Evolutionary conservation across 2,797 vertebrate species (phyloP).

Genomic region (Sardinella longiceps): DNA sequence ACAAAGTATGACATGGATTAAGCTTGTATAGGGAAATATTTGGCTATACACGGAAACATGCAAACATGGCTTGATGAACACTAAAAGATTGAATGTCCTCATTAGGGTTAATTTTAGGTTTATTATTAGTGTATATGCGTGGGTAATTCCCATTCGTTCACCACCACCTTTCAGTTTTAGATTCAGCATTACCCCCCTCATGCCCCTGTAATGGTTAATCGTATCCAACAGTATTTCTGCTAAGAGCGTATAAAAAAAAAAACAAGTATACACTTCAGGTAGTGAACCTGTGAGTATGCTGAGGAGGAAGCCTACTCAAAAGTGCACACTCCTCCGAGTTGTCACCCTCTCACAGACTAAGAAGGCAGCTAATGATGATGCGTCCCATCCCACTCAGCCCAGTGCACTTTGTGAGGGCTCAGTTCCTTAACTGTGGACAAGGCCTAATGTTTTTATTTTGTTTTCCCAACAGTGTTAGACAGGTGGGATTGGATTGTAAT

Average conservation of each 20-base stretch:
- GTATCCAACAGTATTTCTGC: neutral
- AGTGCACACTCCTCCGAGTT: neutral
- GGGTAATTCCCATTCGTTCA: neutral
- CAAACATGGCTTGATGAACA: neutral
- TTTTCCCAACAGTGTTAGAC: neutral
- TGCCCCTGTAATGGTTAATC: neutral
- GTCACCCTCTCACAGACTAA: neutral
- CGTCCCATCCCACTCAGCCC: neutral
- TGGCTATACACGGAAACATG: neutral
- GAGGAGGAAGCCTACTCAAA: neutral
- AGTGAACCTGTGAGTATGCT: neutral
- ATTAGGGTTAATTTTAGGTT: neutral
- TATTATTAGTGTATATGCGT: neutral
- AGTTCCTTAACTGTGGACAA: slow-evolving; percentile 8
- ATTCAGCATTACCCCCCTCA: neutral
- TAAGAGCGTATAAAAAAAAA: neutral
- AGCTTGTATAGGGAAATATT: neutral
- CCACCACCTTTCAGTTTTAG: neutral
- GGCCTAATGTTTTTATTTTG: neutral
- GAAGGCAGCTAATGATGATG: slow-evolving; percentile 15
- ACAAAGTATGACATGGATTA: neutral
- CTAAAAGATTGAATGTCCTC: slow-evolving; percentile 21
- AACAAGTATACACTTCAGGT: neutral
- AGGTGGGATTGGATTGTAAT: neutral
- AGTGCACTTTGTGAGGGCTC: neutral